Conservation (phyloP, 2,113 vertebrate genomes). For the Melanotaenia duboulayi region DNA sequence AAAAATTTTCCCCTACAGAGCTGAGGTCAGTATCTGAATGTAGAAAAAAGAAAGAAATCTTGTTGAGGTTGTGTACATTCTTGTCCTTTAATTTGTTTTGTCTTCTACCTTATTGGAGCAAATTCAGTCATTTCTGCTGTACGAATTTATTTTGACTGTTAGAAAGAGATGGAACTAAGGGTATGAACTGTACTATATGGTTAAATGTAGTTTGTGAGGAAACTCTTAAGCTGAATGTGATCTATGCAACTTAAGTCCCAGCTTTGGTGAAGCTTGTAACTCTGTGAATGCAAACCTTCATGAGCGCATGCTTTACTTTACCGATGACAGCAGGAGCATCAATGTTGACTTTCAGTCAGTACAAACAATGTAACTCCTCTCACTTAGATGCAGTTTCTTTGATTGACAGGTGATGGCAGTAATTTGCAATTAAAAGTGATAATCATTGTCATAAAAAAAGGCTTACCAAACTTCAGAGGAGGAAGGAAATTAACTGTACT, state of each 20-base stretch:
- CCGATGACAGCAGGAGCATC: background rate
- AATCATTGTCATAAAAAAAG: background rate
- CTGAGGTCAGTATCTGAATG: background rate
- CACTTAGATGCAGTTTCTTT: background rate
- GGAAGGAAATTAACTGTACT: conserved; percentile 1
- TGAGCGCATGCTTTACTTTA: background rate
- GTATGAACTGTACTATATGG: no score
- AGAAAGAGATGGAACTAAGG: no score
- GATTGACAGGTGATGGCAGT: background rate
- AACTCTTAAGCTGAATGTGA: background rate
- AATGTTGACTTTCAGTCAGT: no score
- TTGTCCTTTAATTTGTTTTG: background rate
- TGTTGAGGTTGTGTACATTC: background rate
- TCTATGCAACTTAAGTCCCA: background rate
- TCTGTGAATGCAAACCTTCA: background rate
- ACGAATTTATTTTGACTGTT: no score
- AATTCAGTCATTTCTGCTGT: background rate
- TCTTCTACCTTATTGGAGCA: background rate
- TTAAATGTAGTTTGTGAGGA: background rate
- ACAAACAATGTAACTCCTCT: background rate
- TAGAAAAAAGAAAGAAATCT: background rate
- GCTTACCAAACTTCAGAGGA: background rate
- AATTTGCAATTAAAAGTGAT: background rate
- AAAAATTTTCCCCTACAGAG: conserved; percentile 6
- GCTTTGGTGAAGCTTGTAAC: background rate